Conservation (phyloP, 2,113 vertebrate species). For the Varanus salvator region DNA sequence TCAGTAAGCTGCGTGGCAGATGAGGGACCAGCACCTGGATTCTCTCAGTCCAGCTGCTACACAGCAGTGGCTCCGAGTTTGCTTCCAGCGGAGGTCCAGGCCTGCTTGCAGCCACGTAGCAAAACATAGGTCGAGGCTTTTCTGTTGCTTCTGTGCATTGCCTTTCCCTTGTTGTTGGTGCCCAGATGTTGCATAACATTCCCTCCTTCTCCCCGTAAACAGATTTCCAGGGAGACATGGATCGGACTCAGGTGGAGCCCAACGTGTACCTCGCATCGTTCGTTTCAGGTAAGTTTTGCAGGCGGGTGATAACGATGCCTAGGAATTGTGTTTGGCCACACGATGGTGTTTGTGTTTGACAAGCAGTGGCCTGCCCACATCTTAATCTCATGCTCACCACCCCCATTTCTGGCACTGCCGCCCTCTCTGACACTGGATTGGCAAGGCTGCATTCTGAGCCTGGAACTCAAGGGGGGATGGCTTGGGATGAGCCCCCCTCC, state of each 20-base stretch:
- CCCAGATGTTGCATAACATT: background rate
- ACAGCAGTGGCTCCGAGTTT: no score
- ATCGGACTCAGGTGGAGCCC: constrained; percentile 31
- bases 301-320: background rate
- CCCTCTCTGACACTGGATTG: background rate
- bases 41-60: no score
- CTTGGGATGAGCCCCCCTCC: background rate
- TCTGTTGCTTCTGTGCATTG: background rate
- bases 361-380: background rate
- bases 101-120: background rate
- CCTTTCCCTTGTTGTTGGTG: background rate
- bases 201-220: constrained; percentile 7
- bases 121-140: background rate
- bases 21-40: no score
- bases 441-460: background rate
- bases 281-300: constrained; percentile 50
- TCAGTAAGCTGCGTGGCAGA: no score
- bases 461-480: background rate
- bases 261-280: constrained; percentile 34
- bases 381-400: background rate
- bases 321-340: background rate
- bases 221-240: constrained; percentile 23
- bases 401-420: background rate
- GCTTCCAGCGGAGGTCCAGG: background rate
- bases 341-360: background rate